A percentile compares a stretch with the other conserved stretches of the same genome.
Conservation (phyloP, 2,888 invertebrate genomes). For the Brachynemurus nebulosus region DNA sequence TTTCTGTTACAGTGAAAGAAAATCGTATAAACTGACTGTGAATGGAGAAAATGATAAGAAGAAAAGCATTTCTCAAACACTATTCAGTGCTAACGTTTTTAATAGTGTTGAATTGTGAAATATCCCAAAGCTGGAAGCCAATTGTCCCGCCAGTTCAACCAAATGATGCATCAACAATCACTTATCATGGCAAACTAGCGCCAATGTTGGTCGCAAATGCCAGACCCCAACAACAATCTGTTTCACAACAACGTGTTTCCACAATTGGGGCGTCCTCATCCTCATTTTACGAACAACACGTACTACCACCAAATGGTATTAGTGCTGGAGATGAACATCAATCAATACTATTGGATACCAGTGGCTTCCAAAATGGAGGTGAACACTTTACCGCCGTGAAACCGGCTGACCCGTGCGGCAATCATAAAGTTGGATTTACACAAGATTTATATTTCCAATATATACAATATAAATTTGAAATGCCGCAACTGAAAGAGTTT, state of each 20-base stretch:
- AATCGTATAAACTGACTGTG: no score
- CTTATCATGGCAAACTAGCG: no score
- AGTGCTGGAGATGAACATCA: background rate
- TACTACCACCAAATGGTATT: background rate
- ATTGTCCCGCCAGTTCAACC: background rate
- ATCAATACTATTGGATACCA: background rate
- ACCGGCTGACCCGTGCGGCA: constrained; percentile 31
- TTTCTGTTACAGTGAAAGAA: no score
- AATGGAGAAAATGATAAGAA: no score
- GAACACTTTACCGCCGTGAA: background rate
- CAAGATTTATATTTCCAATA: constrained; percentile 51
- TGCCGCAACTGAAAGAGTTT: constrained; percentile 69
- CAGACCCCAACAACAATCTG: background rate
- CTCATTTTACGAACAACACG: background rate
- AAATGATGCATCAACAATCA: background rate
- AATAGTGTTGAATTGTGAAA: background rate
- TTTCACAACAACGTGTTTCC: constrained; percentile 11
- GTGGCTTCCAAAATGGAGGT: background rate
- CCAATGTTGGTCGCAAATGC: no score
- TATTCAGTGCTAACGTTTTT: no score
- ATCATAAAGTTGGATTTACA: constrained; percentile 42
- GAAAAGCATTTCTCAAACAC: no score
- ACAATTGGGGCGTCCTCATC: no score
- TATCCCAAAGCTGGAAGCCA: constrained; percentile 3
- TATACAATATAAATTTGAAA: constrained; percentile 52